These are phyloP conservation scores for Anthophora plumipes DNA, from an alignment of 2,888 invertebrate species.

Conservation along the genomic window DNA sequence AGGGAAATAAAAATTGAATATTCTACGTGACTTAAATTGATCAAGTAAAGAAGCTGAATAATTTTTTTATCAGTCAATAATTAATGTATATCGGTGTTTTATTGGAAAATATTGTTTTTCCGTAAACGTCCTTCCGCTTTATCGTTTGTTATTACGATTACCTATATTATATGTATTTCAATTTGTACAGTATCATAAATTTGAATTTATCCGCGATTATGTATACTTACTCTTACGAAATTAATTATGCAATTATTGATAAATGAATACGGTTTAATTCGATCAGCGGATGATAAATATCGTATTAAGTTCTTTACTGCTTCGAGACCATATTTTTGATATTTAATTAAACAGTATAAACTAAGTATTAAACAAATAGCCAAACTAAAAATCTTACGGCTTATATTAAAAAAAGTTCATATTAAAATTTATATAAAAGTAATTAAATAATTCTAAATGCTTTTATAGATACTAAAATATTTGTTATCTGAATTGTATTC, in stretches of 20 bases:
- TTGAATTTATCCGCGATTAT: neutral
- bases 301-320: neutral
- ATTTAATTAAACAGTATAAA: too few species aligned
- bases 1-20: neutral
- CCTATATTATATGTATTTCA: constrained; percentile 22
- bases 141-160: neutral
- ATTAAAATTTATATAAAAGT: too few species aligned
- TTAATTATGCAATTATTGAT: constrained; percentile 12
- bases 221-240: constrained; percentile 8
- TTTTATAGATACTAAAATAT: too few species aligned
- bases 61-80: constrained; percentile 14
- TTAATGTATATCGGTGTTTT: constrained; percentile 10
- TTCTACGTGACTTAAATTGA: neutral
- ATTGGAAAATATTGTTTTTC: constrained; percentile 28
- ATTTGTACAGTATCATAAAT: constrained; percentile 5
- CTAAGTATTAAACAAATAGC: too few species aligned
- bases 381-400: too few species aligned
- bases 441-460: too few species aligned
- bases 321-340: neutral
- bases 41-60: neutral
- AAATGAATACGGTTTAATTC: constrained; percentile 1
- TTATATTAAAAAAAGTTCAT: too few species aligned
- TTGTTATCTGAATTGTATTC: too few species aligned
- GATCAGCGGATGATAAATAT: constrained; percentile 8
- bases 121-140: constrained; percentile 8